Evolutionary conservation across 1,140 invertebrate species (phyloP), one percentile per base, ranked within the genome.

Genomic region (Berghia stephanieae): DNA sequence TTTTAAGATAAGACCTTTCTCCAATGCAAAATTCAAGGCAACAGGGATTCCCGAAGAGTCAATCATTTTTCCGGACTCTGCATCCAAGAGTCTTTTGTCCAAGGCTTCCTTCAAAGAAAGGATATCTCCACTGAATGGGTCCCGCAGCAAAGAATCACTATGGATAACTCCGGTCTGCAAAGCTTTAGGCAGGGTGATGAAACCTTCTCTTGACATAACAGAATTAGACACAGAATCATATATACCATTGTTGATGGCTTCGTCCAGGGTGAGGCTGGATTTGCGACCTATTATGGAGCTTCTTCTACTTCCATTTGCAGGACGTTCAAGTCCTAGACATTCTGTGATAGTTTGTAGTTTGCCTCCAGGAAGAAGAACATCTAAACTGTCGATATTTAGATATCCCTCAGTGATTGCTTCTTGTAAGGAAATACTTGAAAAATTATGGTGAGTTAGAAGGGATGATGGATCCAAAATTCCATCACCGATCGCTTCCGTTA

Each of bases 1-100:
- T 90, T 96, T 95, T 27, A 96, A 91, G 4, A 97, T 89, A 21
- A 95, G 89, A 31, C 95, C 95, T 81, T 93, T 92, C 87, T 96
- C 95, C 82, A 96, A 93, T 8, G 95, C 96, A 91, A 96, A 94
- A 69, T 94, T 92, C 81, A 97, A 94, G 89, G 96, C 93, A 57
- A 96, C 90, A n/a, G 92, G 91, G 83, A 93, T 91, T 42, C 92
- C 91, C 76, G 92, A 90, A 2, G 91, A 91, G 80, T 93, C 90
- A 43, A 94, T 92, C 81, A 88, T 86, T 80, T 85, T 90, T 38
- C 95, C 95, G 57, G 92, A 92, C 80, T 93, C 92, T 6, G 93
- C 91, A 88, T 97, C 94, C 44, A 97, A 92, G 46, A 96, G 92
- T 63, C 93, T 92, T 71, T 93, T 93, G 81, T 93, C 92, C n/a